Percentiles rank a stretch among this genome's conserved stretches.
These are phyloP conservation scores for Myopa testacea DNA, from an alignment of 2,888 invertebrate species.

Conservation along the genomic window DNA sequence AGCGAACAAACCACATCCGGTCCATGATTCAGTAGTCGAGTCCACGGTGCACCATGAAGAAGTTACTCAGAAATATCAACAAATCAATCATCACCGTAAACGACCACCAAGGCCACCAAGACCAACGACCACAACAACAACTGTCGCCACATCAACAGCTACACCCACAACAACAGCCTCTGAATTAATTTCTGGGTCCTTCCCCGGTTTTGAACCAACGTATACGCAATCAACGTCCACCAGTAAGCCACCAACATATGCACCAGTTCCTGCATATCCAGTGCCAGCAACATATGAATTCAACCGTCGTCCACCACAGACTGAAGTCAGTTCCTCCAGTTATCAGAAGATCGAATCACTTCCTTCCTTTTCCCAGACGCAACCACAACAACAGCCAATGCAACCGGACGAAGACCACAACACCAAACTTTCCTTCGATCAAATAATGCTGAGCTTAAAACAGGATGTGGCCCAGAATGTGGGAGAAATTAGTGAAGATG, in stretches of 20 bases:
- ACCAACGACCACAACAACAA: slow-evolving; percentile 47
- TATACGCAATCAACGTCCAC: slow-evolving; percentile 8
- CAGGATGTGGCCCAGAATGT: slow-evolving; percentile 47
- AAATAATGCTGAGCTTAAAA: slow-evolving; percentile 63
- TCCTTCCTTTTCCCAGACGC: slow-evolving; percentile 52
- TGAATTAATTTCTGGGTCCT: slow-evolving; percentile 39
- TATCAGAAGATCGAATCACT: slow-evolving; percentile 53
- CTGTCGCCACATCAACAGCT: slow-evolving; percentile 48
- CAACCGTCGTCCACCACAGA: slow-evolving; percentile 31
- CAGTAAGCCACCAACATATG: background rate
- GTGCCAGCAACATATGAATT: slow-evolving; percentile 53
- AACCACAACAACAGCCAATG: slow-evolving; percentile 48
- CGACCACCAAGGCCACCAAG: slow-evolving; percentile 47
- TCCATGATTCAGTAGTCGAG: slow-evolving; percentile 10
- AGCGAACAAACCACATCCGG: slow-evolving; percentile 23
- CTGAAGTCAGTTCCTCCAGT: slow-evolving; percentile 27
- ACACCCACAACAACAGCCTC: slow-evolving; percentile 46
- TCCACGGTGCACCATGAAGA: background rate
- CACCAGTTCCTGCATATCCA: slow-evolving; percentile 53
- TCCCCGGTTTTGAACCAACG: slow-evolving; percentile 40
- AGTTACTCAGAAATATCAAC: slow-evolving; percentile 33
- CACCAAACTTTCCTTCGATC: slow-evolving; percentile 62
- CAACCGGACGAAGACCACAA: slow-evolving; percentile 52
- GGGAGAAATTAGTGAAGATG: background rate
- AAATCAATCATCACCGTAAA: slow-evolving; percentile 49